Conservation (phyloP, 2,888 invertebrate genomes). For the Baccha elongata region DNA sequence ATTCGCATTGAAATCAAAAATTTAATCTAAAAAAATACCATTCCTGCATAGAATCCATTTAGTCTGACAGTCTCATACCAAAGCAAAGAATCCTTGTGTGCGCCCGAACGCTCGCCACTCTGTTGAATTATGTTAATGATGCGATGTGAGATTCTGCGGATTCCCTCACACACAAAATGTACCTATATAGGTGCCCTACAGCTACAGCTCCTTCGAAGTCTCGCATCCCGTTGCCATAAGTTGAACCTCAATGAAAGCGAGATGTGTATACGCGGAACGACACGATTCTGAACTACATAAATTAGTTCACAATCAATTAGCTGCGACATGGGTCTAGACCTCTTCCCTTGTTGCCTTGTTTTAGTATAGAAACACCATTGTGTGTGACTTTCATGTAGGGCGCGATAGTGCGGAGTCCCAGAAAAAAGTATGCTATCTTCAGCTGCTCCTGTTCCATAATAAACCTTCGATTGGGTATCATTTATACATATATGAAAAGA, state of each 20-base stretch:
- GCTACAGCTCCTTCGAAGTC: neutral
- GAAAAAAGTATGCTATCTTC: conserved; percentile 43
- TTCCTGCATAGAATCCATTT: conserved; percentile 19
- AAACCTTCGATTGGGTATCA: conserved; percentile 19
- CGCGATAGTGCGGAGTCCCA: conserved; percentile 12
- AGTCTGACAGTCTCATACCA: conserved; percentile 43
- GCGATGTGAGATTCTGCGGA: conserved; percentile 57
- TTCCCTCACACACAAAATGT: conserved; percentile 13
- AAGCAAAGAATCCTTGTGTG: conserved; percentile 50
- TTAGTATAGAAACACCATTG: neutral
- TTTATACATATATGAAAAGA: conserved; percentile 1
- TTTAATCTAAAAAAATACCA: conserved; percentile 59
- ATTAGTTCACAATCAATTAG: conserved; percentile 74
- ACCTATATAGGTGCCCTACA: no score
- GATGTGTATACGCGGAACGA: conserved; percentile 45
- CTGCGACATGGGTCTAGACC: conserved; percentile 66
- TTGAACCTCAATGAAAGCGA: conserved; percentile 53
- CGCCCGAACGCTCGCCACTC: conserved; percentile 24
- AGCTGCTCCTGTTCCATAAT: conserved; percentile 55
- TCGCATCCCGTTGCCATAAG: neutral
- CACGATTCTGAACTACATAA: conserved; percentile 64
- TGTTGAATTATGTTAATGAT: conserved; percentile 71
- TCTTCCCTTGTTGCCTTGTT: conserved; percentile 6
- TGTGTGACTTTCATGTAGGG: conserved; percentile 49
- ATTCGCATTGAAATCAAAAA: conserved; percentile 30